These are phyloP conservation scores for Erythrocebus patas DNA, from an alignment of 2,113 vertebrate genomes.

Conservation along the genomic window DNA sequence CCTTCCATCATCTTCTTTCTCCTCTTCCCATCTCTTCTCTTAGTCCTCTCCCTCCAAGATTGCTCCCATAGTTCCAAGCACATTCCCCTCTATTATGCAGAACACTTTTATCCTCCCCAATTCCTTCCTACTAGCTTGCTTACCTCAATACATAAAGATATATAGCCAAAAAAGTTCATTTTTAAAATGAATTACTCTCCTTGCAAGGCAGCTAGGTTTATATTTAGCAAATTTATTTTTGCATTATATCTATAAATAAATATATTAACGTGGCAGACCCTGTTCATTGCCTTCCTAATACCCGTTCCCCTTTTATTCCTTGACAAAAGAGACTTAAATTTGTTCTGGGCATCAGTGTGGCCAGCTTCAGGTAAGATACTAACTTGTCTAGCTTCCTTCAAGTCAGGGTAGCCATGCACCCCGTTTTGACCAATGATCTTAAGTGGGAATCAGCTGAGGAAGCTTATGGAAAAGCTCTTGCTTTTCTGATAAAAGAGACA, in stretches of 20 bases:
- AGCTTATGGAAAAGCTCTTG: background rate
- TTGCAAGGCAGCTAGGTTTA: background rate
- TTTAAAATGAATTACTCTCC: background rate
- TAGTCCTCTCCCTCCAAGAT: background rate
- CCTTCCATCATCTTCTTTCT: background rate
- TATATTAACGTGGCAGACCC: background rate
- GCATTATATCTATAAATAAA: background rate
- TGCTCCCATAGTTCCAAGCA: background rate
- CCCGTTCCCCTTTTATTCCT: background rate
- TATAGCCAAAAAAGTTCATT: background rate
- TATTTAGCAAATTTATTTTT: slow-evolving; percentile 2
- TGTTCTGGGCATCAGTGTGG: background rate
- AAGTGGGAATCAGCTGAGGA: background rate
- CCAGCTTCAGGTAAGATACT: background rate
- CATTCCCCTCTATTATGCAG: background rate
- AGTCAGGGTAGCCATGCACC: background rate
- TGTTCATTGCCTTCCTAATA: background rate
- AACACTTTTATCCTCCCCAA: background rate
- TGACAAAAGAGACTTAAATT: background rate
- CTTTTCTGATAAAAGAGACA: background rate
- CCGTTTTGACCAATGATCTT: background rate
- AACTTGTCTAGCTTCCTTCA: background rate
- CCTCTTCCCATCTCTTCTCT: background rate
- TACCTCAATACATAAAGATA: background rate
- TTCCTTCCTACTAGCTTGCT: background rate